Conservation (phyloP, 2,113 vertebrate genomes). For the Okapia johnstoni region DNA sequence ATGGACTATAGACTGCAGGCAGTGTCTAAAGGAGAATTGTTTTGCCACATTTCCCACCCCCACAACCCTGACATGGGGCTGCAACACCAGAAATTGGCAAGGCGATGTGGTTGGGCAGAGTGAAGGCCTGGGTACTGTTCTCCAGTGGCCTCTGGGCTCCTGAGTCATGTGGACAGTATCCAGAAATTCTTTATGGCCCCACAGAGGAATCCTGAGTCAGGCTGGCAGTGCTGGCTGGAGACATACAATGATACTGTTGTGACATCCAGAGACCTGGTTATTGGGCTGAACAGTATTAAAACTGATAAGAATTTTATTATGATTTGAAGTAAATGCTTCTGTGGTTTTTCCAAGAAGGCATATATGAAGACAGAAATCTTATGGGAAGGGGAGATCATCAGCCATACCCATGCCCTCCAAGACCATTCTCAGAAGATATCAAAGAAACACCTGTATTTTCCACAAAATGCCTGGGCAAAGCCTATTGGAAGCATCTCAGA, state of each 20-base stretch:
- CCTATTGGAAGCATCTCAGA: not conserved
- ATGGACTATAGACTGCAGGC: not conserved
- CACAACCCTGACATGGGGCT: rapidly evolving
- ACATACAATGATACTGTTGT: not conserved
- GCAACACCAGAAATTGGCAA: not conserved
- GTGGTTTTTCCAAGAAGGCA: not conserved
- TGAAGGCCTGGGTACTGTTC: not conserved
- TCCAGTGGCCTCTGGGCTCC: not conserved
- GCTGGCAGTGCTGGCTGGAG: not conserved
- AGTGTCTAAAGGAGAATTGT: not conserved
- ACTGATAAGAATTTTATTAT: not conserved
- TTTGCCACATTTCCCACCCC: not conserved
- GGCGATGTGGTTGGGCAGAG: not conserved
- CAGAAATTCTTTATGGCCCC: not conserved
- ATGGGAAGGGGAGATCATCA: not conserved
- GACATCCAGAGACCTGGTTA: not conserved
- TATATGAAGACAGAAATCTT: not conserved
- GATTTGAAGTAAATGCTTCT: not conserved
- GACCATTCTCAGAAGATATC: not conserved
- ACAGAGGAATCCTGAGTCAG: not conserved
- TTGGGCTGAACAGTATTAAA: not conserved
- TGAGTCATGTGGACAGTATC: not conserved
- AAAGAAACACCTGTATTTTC: not conserved
- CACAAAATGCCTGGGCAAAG: not conserved
- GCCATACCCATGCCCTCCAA: rapidly evolving